Evolutionary conservation across 2,797 vertebrate genomes (phyloP).

Genomic region (Bothrops alternatus): DNA sequence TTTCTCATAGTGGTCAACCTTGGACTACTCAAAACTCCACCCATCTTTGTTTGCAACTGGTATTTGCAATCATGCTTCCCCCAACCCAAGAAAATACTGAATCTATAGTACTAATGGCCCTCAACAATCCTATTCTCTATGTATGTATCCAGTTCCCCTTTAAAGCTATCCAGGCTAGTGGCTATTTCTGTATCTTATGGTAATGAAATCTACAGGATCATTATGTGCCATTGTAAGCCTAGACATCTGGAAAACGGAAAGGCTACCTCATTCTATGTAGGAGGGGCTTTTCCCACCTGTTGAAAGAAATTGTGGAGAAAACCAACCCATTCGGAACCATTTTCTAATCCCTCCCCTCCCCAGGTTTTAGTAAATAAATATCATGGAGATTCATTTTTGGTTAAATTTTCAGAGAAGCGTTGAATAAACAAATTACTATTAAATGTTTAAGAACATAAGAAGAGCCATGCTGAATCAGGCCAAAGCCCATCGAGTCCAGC

Average conservation of each 20-base stretch:
- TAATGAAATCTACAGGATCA: neutral
- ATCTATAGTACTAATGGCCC: no score
- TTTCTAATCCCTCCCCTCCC: neutral
- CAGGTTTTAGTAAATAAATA: neutral
- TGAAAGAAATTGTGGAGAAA: neutral
- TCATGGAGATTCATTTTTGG: neutral
- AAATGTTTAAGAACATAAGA: no score
- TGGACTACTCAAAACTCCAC: neutral
- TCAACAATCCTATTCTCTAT: neutral
- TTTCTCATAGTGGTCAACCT: neutral
- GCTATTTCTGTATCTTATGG: neutral
- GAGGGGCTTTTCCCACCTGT: neutral
- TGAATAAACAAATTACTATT: neutral
- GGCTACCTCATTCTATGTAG: neutral
- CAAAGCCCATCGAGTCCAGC: no score
- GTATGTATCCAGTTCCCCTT: neutral
- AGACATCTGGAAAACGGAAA: neutral
- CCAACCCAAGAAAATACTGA: no score
- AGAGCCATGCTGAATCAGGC: no score
- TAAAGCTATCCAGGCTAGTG: neutral
- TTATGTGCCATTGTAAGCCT: neutral
- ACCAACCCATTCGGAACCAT: neutral
- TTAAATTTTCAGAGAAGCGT: neutral
- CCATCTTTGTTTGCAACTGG: neutral
- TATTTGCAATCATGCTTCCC: no score